phyloP scores from a whole-genome alignment of 2,888 invertebrate genomes.

The Agrochola litura region DNA sequence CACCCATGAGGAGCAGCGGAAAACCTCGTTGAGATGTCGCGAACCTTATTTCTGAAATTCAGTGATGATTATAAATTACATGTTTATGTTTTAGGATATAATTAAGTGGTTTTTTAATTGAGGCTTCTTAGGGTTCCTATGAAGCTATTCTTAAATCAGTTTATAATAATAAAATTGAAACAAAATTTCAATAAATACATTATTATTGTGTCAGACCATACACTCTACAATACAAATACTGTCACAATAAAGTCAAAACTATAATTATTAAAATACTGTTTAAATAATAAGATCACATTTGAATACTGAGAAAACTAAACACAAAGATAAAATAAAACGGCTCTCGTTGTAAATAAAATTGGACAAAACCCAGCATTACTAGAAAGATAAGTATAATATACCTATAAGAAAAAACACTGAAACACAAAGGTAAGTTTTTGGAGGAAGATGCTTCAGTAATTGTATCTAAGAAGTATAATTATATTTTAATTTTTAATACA shows the following conservation, averaged over 20 bases:
- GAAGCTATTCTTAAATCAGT: not conserved
- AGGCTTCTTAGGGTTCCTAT: not conserved
- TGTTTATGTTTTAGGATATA: not conserved
- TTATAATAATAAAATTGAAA: not conserved
- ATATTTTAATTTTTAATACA: not conserved
- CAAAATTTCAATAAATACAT: conserved; percentile 19
- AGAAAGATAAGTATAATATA: not conserved
- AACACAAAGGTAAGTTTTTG: not conserved
- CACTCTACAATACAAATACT: not conserved
- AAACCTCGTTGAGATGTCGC: conserved; percentile 44
- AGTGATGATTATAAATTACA: not conserved
- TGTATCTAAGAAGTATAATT: not conserved
- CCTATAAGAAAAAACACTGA: not conserved
- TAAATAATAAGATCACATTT: conserved; percentile 36
- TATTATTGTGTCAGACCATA: conserved; percentile 7
- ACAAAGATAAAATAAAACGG: not conserved
- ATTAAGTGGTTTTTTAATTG: not conserved
- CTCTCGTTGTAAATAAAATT: not conserved
- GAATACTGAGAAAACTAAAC: conserved; percentile 31
- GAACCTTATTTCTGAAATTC: conserved; percentile 40
- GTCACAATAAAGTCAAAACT: not conserved
- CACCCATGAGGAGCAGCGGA: conserved; percentile 64
- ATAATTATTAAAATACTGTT: conserved; percentile 6
- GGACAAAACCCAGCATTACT: conserved; percentile 7
- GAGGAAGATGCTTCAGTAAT: not conserved